Base-by-base conservation (phyloP, 1,140 invertebrate species). In the Atta colombica region DNA sequence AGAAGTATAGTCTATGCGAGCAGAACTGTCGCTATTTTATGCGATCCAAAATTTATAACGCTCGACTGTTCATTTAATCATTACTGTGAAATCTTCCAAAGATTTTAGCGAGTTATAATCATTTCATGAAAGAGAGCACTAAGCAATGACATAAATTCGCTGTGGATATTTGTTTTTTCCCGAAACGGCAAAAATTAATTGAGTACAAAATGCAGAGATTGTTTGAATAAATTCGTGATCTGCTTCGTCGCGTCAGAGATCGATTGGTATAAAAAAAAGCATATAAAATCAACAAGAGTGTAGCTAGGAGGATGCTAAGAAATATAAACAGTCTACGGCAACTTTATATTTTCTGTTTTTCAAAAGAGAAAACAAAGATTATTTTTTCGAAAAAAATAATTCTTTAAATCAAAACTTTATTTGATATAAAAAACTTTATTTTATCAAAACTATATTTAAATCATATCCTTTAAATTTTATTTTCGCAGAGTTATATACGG, bases 51-150 rank as follows among this genome's bases (percentile, higher is more conserved):
- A 35, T 35, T 35, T 35, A 6, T 35, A 35, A 35, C 31, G 31
- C 0, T 35, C 39, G 39, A 45, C 39, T 14, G 53, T 84, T 84
- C 0, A 84, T 63, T 61, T 58, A 74, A 61, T 84, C 55, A 28
- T 51, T 82, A 35, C 39, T 84, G 18, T 53, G 18, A 63, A 18
- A 25, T 25, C 25, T 61, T 18, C 14, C 18, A 74, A 84, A 84
- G 69, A 63, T 74, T 84, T 69, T 80, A 68, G 14, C n/a, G n/a
- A 68, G 49, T 68, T 75, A 61, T 63, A 75, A 63, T 25, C 25
- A 28, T 84, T 84, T 75, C 31, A 74, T 49, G 74, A 84, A 63
- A 10, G 25, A 51, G 3, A 25, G 21, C 21, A 21, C 25, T 10
- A n/a, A 49, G n/a, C 25, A 84, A 58, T 12, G 69, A 84, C 18